Evolutionary conservation across 2,797 vertebrate genomes (phyloP).

Genomic region (Clamator glandarius): DNA sequence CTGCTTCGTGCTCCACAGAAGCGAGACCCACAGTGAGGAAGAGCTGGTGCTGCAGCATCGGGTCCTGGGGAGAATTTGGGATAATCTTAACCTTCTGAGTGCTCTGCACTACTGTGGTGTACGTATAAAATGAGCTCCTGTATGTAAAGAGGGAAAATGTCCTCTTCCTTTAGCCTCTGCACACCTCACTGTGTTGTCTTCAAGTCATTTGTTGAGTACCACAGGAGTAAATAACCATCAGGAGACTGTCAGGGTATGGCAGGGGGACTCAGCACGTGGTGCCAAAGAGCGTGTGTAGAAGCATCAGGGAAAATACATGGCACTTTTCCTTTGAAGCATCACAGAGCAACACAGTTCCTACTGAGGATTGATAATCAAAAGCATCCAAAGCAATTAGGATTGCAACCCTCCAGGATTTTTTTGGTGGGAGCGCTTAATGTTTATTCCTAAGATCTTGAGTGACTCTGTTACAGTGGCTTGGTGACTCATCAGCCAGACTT

Average conservation of each 20-base stretch:
- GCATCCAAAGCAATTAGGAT: not conserved
- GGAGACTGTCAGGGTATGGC: not conserved
- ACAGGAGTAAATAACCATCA: not conserved
- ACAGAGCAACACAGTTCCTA: not conserved
- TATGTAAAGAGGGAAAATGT: not conserved
- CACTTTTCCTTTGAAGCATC: not conserved
- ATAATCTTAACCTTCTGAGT: not conserved
- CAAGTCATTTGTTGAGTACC: too few relatives aligned
- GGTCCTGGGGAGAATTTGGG: not conserved
- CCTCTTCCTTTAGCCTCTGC: not conserved
- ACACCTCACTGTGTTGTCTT: not conserved
- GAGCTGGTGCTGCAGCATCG: not conserved
- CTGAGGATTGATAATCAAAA: not conserved
- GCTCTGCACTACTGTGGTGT: not conserved
- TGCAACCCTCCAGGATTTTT: not conserved
- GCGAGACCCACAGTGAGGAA: not conserved
- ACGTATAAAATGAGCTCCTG: fast-evolving
- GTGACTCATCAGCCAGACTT: not conserved
- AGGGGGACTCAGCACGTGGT: fast-evolving
- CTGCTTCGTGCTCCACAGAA: not conserved
- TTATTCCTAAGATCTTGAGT: not conserved
- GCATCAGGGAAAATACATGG: not conserved
- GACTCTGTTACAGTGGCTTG: not conserved
- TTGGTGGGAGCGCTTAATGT: not conserved
- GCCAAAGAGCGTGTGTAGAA: not conserved